Evolutionary conservation across 2,888 invertebrate genomes (phyloP), one percentile per base, ranked within the genome.

Genomic region (Alcis repandata): DNA sequence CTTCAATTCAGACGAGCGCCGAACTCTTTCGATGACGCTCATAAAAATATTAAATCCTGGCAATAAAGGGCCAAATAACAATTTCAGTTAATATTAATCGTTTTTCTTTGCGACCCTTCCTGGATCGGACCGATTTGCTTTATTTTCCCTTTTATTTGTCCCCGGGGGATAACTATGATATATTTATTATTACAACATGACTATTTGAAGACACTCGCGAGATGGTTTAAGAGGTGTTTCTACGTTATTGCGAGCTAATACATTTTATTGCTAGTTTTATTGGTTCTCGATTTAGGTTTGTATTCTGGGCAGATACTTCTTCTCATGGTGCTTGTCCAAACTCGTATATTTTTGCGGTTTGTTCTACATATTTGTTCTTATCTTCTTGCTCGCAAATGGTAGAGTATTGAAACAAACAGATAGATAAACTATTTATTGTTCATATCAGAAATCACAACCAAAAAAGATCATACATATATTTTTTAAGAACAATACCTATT

Each of bases 51-150:
- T 89, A 91, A 89, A 89, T 86, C 82, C 83, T 69, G 74, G 80
- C 84, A 83, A 87, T 90, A 88, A 88, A 87, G 83, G 83, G 84
- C 80, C 73, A 89, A 73, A 89, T 91, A 91, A 92, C 91, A 86
- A 88, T 92, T 90, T 90, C 90, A 91, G 92, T 92, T 92, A 92
- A 93, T 92, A 92, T 92, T 92, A 93, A 93, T 92, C 91, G 92
- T 83, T 93, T 91, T 92, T 91, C 92, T 92, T 87, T 86, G 78
- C 82, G 90, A 89, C 92, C 92, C 92, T 90, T 91, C 90, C 87
- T 82, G 78, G 77, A 77, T 74, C 77, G 78, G 76, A 79, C 79
- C 87, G 90, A 88, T 91, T 92, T 91, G 88, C 85, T 91, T 91
- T 92, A 91, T 92, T 91, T 91, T 89, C 90, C 90, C 88, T 88